Percentiles rank a stretch among this genome's conserved stretches.
phyloP scores from a whole-genome alignment of 2,888 invertebrate species.

The Oegoconia quadripuncta region DNA sequence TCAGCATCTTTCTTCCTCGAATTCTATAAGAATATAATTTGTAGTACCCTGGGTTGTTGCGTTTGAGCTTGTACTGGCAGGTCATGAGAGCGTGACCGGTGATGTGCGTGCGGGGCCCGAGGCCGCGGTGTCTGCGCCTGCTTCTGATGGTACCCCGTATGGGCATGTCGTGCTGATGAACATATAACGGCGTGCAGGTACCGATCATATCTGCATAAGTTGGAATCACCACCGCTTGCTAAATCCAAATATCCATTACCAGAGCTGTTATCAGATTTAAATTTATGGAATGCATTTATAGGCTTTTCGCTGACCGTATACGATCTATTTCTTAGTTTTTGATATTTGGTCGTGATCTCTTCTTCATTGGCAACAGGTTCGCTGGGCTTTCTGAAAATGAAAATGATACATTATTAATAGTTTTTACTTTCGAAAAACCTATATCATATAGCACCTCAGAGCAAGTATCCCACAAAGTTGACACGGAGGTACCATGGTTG shows the following conservation, averaged over 20 bases:
- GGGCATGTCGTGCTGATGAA: constrained; percentile 69
- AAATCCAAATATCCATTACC: constrained; percentile 80
- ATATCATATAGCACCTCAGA: not conserved
- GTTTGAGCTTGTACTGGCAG: constrained; percentile 34
- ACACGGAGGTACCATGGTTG: too few species aligned
- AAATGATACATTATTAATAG: constrained; percentile 4
- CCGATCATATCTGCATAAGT: constrained; percentile 78
- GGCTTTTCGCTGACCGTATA: constrained; percentile 75
- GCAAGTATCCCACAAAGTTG: too few species aligned
- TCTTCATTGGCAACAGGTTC: constrained; percentile 61
- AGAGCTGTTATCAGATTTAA: constrained; percentile 48
- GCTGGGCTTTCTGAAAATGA: constrained; percentile 78
- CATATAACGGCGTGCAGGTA: constrained; percentile 82
- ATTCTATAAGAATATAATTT: constrained; percentile 75
- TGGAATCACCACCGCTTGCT: constrained; percentile 79
- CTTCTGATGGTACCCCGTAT: constrained; percentile 69
- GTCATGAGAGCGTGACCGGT: constrained; percentile 65
- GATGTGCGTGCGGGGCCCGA: constrained; percentile 35
- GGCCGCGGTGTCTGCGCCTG: constrained; percentile 41
- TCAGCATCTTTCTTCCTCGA: constrained; percentile 40
- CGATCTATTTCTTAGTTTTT: constrained; percentile 70
- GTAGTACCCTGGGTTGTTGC: constrained; percentile 66
- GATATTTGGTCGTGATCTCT: constrained; percentile 57
- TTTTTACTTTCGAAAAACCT: not conserved
- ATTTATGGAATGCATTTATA: constrained; percentile 57